A percentile compares a stretch with the other conserved stretches of the same genome.
Conservation (phyloP, 2,888 invertebrate species). For the Aspidiotus destructor region DNA sequence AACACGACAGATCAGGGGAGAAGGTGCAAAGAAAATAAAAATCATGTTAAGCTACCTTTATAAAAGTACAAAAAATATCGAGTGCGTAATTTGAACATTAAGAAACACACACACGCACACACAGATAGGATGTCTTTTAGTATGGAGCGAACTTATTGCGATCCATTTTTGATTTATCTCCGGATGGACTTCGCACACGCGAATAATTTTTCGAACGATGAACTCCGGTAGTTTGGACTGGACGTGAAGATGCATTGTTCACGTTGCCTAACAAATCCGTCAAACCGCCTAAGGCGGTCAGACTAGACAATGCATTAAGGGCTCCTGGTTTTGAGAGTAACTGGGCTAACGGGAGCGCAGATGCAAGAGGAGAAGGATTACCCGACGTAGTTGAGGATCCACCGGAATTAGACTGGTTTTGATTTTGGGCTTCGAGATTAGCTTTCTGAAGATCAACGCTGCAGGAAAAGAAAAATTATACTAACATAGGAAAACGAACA, state of each 20-base stretch:
- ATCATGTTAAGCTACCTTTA: no score
- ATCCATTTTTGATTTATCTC: constrained; percentile 57
- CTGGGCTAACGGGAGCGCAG: constrained; percentile 84
- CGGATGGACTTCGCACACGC: constrained; percentile 53
- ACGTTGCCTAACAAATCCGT: constrained; percentile 65
- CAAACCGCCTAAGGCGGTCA: constrained; percentile 73
- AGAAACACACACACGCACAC: no score
- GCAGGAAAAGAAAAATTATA: constrained; percentile 49
- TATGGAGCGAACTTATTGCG: constrained; percentile 86
- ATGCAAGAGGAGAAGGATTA: constrained; percentile 67
- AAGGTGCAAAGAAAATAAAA: no score
- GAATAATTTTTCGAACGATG: constrained; percentile 68
- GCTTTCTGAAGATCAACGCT: constrained; percentile 98
- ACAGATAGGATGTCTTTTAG: constrained; percentile 44
- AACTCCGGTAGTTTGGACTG: constrained; percentile 79
- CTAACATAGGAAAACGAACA: constrained; percentile 6
- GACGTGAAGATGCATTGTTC: constrained; percentile 50
- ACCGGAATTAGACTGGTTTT: constrained; percentile 34
- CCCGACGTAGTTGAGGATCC: constrained; percentile 35
- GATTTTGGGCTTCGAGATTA: constrained; percentile 58
- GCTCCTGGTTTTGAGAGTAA: constrained; percentile 86
- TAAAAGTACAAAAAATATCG: no score
- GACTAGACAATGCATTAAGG: constrained; percentile 73
- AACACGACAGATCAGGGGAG: no score
- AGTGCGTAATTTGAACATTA: no score